phyloP scores from a whole-genome alignment of 2,797 vertebrate species.

The Acanthis flammea region DNA sequence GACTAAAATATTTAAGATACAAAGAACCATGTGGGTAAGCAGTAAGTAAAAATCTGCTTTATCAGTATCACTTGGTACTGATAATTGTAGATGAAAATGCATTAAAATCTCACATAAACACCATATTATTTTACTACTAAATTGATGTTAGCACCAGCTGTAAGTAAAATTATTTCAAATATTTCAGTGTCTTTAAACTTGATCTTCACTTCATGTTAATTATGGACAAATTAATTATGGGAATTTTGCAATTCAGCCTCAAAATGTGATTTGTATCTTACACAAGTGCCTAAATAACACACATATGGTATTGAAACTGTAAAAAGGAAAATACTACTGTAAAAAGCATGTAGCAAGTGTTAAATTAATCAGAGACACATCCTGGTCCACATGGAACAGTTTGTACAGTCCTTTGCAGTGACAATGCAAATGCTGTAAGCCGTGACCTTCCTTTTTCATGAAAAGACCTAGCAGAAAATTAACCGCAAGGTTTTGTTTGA shows the following conservation, averaged over 20 bases:
- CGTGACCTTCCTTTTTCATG: slow-evolving; percentile 67
- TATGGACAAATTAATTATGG: neutral
- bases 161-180: neutral
- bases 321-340: slow-evolving; percentile 15
- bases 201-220: neutral
- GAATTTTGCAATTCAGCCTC: neutral
- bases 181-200: neutral
- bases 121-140: neutral
- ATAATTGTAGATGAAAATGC: neutral
- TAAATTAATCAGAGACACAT: slow-evolving; percentile 50
- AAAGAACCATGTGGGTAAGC: slow-evolving; percentile 60
- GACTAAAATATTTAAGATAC: slow-evolving; percentile 53
- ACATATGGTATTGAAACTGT: neutral
- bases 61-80: neutral
- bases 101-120: neutral
- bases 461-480: slow-evolving; percentile 68
- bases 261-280: neutral
- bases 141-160: neutral
- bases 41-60: neutral
- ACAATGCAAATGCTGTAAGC: slow-evolving; percentile 62
- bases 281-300: neutral
- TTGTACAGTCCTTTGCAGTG: slow-evolving; percentile 47
- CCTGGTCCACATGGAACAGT: slow-evolving; percentile 46
- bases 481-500: slow-evolving; percentile 62
- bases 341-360: neutral